Conservation (phyloP, 2,113 vertebrate genomes). For the Macaca nemestrina region DNA sequence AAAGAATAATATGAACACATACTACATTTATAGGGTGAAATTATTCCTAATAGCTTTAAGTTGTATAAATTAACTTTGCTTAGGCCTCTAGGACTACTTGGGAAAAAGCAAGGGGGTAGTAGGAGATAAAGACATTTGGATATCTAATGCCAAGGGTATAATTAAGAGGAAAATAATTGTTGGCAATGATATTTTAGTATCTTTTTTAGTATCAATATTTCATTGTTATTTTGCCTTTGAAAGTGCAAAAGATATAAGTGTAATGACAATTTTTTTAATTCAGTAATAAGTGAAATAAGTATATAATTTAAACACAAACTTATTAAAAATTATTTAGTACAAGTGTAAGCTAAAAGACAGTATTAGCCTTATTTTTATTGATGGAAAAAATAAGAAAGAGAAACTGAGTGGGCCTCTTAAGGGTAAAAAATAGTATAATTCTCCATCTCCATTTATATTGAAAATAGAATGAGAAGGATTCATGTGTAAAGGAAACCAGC, state of each 20-base stretch:
- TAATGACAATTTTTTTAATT: neutral
- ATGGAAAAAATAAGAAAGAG: neutral
- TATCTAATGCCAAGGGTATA: neutral
- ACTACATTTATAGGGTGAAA: neutral
- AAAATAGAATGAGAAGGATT: neutral
- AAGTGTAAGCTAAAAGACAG: neutral
- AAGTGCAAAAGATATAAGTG: neutral
- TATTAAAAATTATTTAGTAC: neutral
- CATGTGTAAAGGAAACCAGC: neutral
- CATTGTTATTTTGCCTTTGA: slow-evolving; percentile 23
- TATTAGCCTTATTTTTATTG: neutral
- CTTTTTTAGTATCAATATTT: neutral
- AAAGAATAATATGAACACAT: neutral
- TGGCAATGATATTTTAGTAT: neutral
- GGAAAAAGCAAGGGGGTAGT: neutral
- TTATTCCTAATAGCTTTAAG: neutral
- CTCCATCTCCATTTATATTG: neutral
- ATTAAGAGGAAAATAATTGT: neutral
- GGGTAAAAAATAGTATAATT: slow-evolving; percentile 9
- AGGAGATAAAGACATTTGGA: neutral
- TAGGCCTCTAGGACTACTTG: neutral
- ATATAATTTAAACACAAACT: neutral
- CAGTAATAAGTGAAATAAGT: neutral
- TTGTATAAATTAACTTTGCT: neutral
- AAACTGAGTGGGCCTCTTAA: neutral